Percentiles rank a stretch among this genome's conserved stretches.
These are phyloP conservation scores for Champsocephalus esox DNA, from an alignment of 2,797 vertebrate genomes.

Conservation along the genomic window DNA sequence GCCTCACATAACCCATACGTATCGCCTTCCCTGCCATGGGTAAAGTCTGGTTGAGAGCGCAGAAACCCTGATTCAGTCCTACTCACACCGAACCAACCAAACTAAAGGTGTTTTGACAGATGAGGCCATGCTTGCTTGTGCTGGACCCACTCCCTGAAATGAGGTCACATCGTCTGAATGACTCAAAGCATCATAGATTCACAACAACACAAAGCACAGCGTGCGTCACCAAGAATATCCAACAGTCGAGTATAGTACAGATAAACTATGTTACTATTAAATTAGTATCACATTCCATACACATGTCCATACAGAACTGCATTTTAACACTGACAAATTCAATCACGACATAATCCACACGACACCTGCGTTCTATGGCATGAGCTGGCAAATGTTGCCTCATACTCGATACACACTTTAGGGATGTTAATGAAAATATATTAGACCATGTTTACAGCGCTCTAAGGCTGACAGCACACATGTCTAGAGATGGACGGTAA, in stretches of 20 bases:
- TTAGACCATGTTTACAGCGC: conserved; percentile 66
- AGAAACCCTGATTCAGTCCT: conserved; percentile 24
- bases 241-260: not conserved
- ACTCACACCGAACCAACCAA: conserved; percentile 35
- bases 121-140: conserved; percentile 50
- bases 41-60: conserved; percentile 25
- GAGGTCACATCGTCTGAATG: conserved; percentile 73
- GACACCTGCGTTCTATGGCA: not conserved
- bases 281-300: not conserved
- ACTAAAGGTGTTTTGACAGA: conserved; percentile 50
- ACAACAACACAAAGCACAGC: conserved; percentile 17
- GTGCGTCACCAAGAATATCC: conserved; percentile 7
- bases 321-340: conserved; percentile 19
- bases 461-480: conserved; percentile 44
- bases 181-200: conserved; percentile 47
- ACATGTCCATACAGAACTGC: not conserved
- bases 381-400: conserved; percentile 9
- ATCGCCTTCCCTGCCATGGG: conserved; percentile 24
- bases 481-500: conserved; percentile 70
- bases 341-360: conserved; percentile 1
- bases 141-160: conserved; percentile 79
- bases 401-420: conserved; percentile 32
- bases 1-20: conserved; percentile 18
- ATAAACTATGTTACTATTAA: not conserved
- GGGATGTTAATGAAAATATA: conserved; percentile 60